Base-by-base conservation (phyloP, 1,140 invertebrate species). In the Drosophila lini region DNA sequence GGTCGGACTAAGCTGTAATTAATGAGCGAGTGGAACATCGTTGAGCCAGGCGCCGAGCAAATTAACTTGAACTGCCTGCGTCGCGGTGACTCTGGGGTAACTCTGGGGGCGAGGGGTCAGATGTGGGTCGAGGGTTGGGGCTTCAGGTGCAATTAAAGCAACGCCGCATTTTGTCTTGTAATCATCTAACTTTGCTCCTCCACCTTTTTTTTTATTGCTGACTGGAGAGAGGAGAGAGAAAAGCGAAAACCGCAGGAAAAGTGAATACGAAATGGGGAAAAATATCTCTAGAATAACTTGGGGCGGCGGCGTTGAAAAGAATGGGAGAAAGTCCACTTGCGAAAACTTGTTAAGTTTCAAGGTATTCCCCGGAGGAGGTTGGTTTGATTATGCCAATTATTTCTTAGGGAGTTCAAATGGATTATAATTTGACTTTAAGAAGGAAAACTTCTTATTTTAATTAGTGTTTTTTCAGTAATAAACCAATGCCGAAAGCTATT, bases 21-120 rank as follows among this genome's bases (percentile, higher is more conserved):
- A 88, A 88, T 88, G 84, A 88, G 84, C 84, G 69, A 80, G 68
- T 83, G 76, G 74, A 74, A 80, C 85, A 89, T 74, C 79, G 76
- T 76, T 68, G 70, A 77, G 71, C 59, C 60, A 19, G 60, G 71
- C 69, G 58, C 31, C 32, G 75, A 74, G 77, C 80, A 89, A 89
- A 88, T 88, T 88, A 89, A 88, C 84, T 83, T 74, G 80, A 78
- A 80, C 84, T 83, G 71, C 47, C 48, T 28, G 61, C 80, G 50
- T 22, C 41, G 50, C 31, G 15, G 45, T 50, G 31, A 34, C 11
- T 40, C 28, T 11, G n/a, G 22, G 31, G 44, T 8, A 25, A 15
- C n/a, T 15, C n/a, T 44, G 25, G 25, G 28, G 31, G 28, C 5
- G 8, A 38, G n/a, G 7, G 34, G 19, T 28, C 42, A 53, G 41